Evolutionary conservation across 2,888 invertebrate species (phyloP).

Genomic region (Synanthedon andrenaeformis): DNA sequence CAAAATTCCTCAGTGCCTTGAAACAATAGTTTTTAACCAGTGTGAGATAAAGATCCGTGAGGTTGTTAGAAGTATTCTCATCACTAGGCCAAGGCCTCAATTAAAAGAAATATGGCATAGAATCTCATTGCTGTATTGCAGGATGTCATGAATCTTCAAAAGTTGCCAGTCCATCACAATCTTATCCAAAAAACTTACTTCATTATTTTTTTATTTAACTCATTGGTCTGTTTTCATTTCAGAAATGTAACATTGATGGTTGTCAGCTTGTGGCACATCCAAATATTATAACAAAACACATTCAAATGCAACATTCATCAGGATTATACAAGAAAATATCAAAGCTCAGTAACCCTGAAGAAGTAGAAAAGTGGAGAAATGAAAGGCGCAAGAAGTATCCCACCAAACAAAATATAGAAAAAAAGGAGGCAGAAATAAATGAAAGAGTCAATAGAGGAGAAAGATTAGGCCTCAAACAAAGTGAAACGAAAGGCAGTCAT

Average conservation of each 20-base stretch:
- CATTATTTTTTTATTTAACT: neutral
- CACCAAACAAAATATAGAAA: conserved; percentile 76
- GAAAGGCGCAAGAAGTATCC: conserved; percentile 86
- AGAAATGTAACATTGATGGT: conserved; percentile 82
- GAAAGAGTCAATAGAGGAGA: conserved; percentile 83
- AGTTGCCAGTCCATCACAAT: too few relatives aligned
- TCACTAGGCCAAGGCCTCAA: too few relatives aligned
- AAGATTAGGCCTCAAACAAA: conserved; percentile 66
- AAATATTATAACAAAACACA: conserved; percentile 83
- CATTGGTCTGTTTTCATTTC: conserved; percentile 16
- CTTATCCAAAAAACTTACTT: too few relatives aligned
- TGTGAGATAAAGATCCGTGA: too few relatives aligned
- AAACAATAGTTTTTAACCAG: too few relatives aligned
- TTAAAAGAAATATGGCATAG: too few relatives aligned
- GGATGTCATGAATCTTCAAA: too few relatives aligned
- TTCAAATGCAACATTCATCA: conserved; percentile 85
- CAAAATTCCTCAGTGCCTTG: too few relatives aligned
- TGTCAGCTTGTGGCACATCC: conserved; percentile 85
- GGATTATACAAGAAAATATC: conserved; percentile 85
- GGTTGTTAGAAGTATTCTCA: too few relatives aligned
- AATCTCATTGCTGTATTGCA: too few relatives aligned
- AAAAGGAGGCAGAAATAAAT: conserved; percentile 71
- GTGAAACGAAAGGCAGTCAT: conserved; percentile 18
- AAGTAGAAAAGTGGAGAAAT: conserved; percentile 85
- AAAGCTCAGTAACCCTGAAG: conserved; percentile 81